Evolutionary conservation across 2,888 invertebrate genomes (phyloP), one percentile per base, ranked within the genome.

Genomic region (Eristalis intricaria): DNA sequence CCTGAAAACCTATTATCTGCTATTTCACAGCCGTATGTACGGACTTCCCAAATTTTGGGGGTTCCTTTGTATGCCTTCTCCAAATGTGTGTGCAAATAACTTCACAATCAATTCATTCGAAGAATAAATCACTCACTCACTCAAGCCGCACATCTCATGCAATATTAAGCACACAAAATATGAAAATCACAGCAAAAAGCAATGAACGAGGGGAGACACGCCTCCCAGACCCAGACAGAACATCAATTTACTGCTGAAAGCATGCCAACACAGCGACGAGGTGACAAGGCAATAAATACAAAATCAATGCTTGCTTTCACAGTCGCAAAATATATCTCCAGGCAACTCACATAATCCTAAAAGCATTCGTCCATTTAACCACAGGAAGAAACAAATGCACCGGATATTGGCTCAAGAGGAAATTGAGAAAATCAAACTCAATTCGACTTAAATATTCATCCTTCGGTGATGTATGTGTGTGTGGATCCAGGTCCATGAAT

Each of bases 371-470:
- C n/a, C 50, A 73, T 63, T 63, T 40, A 56, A 58, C 38, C 40
- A 78, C 80, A 71, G 70, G 75, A 84, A 81, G 75, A 75, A 66
- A 61, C 75, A 81, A 76, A 70, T 81, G 66, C 70, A 71, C 50
- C 84, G 84, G 81, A 81, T 71, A 84, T 84, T 84, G 70, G 60
- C 66, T 84, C 66, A 22, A 26, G 43, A 75, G 71, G 84, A 84
- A 84, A 84, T 80, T 70, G 80, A 23, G 40, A 70, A 80, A 84
- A 61, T 50, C 29, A 26, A 64, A 78, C 50, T 50, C 50, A 66
- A 60, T 58, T 35, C 58, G 26, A 26, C 13, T 29, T 35, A 19
- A 56, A 56, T 50, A 50, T 74, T 64, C 40, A 66, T 58, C 58
- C 56, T 65, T n/a, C 26, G 5, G 19, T 2, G 23, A 23, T 23